Evolutionary conservation across 2,888 invertebrate genomes (phyloP).

Genomic region (Meiosimyza platycephala): DNA sequence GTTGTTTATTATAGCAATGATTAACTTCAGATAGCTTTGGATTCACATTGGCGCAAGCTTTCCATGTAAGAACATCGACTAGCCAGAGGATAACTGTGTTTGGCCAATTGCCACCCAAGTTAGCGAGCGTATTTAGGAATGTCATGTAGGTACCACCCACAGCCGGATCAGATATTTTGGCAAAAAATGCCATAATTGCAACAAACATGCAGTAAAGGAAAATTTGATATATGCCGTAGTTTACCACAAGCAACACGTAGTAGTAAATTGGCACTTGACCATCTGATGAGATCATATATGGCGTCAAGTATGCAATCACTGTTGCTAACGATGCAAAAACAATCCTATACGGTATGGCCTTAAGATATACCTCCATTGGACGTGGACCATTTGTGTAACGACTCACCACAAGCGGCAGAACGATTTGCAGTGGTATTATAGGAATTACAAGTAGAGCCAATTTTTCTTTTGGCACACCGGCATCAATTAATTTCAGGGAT

Average conservation of each 20-base stretch:
- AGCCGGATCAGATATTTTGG: constrained; percentile 94
- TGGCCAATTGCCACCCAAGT: constrained; percentile 99
- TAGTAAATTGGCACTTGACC: constrained; percentile 77
- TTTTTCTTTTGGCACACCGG: constrained; percentile 95
- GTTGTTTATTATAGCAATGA: constrained; percentile 72
- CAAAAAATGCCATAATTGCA: constrained; percentile 97
- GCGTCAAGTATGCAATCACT: constrained; percentile 86
- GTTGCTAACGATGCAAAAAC: constrained; percentile 87
- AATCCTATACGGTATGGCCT: constrained; percentile 89
- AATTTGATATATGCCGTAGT: constrained; percentile 94
- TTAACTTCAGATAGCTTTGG: constrained; percentile 68
- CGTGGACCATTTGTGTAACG: constrained; percentile 87
- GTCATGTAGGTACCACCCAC: constrained; percentile 99
- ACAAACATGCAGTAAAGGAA: constrained; percentile 97
- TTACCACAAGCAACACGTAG: constrained; percentile 79
- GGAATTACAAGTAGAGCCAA: constrained; percentile 93
- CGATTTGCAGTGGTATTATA: constrained; percentile 91
- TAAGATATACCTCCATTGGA: constrained; percentile 89
- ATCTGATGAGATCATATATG: constrained; percentile 71
- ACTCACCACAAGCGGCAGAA: constrained; percentile 83
- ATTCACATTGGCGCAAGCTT: constrained; percentile 72
- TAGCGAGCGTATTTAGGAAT: constrained; percentile 92
- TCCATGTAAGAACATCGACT: constrained; percentile 89
- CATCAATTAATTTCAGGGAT: constrained; percentile 93
- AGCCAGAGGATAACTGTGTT: constrained; percentile 90